phyloP scores from a whole-genome alignment of 2,797 vertebrate species.

The Muscicapa comitata region DNA sequence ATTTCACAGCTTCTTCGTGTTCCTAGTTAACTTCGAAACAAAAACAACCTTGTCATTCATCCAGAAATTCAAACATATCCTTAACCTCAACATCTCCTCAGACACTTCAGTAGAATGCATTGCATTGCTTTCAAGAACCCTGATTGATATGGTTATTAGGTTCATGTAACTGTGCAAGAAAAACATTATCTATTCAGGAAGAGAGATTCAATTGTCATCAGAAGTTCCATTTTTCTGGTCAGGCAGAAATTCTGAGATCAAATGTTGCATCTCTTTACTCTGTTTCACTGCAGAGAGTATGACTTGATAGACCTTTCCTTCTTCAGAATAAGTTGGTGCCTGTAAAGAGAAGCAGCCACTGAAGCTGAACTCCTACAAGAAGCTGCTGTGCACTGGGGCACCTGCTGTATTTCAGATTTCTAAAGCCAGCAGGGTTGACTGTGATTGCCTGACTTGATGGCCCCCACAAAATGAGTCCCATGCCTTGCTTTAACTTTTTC shows the following conservation, averaged over 20 bases:
- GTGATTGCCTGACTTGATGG: background rate
- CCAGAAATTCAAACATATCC: constrained; percentile 56
- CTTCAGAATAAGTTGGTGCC: constrained; percentile 12
- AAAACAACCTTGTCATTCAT: constrained; percentile 48
- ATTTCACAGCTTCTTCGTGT: constrained; percentile 22
- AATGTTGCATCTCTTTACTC: constrained; percentile 52
- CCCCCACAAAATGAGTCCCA: background rate
- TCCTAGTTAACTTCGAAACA: constrained; percentile 40
- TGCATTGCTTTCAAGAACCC: constrained; percentile 55
- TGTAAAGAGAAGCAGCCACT: constrained; percentile 10
- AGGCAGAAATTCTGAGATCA: constrained; percentile 59
- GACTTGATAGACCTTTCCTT: constrained; percentile 41
- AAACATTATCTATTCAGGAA: constrained; percentile 41
- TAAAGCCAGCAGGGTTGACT: background rate
- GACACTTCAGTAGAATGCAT: constrained; percentile 43
- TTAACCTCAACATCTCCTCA: constrained; percentile 46
- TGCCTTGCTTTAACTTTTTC: background rate
- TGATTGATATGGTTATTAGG: constrained; percentile 68
- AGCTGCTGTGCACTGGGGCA: background rate
- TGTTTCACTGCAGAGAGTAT: constrained; percentile 11
- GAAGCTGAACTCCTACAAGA: constrained; percentile 7
- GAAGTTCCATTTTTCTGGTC: constrained; percentile 26
- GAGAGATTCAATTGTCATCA: constrained; percentile 52
- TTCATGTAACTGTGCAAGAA: constrained; percentile 54
- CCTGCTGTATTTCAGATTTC: background rate